Evolutionary conservation across 2,888 invertebrate species (phyloP).

Genomic region (Tetheella fluctuosa): DNA sequence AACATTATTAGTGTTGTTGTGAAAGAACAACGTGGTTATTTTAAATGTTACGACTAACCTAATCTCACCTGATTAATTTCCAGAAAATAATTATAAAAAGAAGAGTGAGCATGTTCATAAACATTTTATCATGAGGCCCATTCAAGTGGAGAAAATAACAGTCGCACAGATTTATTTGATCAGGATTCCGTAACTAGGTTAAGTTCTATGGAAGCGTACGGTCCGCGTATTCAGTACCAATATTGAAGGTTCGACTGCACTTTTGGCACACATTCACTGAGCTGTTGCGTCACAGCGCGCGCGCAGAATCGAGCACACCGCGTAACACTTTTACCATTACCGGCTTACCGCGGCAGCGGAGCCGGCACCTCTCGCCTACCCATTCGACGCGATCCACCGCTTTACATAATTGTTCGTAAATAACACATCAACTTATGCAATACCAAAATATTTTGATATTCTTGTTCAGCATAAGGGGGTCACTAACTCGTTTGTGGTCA

Average conservation of each 20-base stretch:
- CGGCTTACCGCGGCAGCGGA: conserved; percentile 40
- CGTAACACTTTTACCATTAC: conserved; percentile 81
- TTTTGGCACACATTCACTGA: conserved; percentile 80
- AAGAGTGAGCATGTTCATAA: neutral
- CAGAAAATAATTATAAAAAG: neutral
- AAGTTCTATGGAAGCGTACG: conserved; percentile 5
- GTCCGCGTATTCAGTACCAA: conserved; percentile 5
- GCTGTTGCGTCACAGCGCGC: conserved; percentile 66
- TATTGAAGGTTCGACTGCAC: conserved; percentile 71
- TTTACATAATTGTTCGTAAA: conserved; percentile 80
- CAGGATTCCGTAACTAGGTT: conserved; percentile 9
- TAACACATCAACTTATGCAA: conserved; percentile 74
- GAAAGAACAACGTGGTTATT: conserved; percentile 55
- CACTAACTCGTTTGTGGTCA: conserved; percentile 36
- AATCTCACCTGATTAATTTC: conserved; percentile 28
- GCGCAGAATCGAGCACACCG: conserved; percentile 70
- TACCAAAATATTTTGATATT: conserved; percentile 70
- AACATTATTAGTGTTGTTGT: conserved; percentile 65
- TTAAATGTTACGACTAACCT: conserved; percentile 33
- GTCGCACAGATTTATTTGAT: neutral
- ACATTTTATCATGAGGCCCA: neutral
- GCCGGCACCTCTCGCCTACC: conserved; percentile 56
- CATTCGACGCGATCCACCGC: conserved; percentile 63
- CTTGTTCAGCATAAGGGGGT: conserved; percentile 65
- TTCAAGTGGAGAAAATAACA: neutral